Conservation (phyloP, 2,797 vertebrate genomes). For the Sebastes reedi region DNA sequence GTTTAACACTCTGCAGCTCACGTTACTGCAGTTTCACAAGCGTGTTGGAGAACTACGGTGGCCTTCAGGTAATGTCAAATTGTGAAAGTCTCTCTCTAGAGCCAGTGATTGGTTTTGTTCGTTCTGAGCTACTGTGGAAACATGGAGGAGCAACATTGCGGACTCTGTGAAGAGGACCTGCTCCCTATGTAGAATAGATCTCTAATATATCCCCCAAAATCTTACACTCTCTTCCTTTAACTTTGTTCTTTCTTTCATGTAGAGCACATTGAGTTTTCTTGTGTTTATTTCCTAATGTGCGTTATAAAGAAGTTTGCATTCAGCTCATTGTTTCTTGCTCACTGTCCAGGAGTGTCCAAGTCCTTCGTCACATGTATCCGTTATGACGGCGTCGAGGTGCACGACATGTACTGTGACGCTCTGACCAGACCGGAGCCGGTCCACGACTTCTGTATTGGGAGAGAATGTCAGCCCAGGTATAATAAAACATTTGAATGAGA, state of each 20-base stretch:
- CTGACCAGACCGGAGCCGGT: constrained; percentile 95
- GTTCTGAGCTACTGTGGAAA: too few relatives aligned
- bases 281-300: neutral
- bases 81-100: too few relatives aligned
- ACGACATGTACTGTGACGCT: constrained; percentile 93
- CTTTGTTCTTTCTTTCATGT: neutral
- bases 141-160: too few relatives aligned
- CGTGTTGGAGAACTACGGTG: too few relatives aligned
- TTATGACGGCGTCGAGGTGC: constrained; percentile 95
- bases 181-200: too few relatives aligned
- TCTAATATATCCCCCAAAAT: too few relatives aligned
- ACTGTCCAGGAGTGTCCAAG: constrained; percentile 88
- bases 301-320: neutral
- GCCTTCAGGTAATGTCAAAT: too few relatives aligned
- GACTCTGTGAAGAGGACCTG: too few relatives aligned
- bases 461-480: constrained; percentile 96
- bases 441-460: constrained; percentile 96
- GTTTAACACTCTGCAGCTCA: too few relatives aligned
- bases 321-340: neutral
- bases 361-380: constrained; percentile 95
- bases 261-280: neutral
- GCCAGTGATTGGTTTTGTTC: too few relatives aligned
- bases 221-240: too few relatives aligned
- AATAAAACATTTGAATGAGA: neutral
- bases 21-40: too few relatives aligned